These are phyloP conservation scores for Sylvicapra grimmia DNA, from an alignment of 2,113 vertebrate species.

Conservation along the genomic window DNA sequence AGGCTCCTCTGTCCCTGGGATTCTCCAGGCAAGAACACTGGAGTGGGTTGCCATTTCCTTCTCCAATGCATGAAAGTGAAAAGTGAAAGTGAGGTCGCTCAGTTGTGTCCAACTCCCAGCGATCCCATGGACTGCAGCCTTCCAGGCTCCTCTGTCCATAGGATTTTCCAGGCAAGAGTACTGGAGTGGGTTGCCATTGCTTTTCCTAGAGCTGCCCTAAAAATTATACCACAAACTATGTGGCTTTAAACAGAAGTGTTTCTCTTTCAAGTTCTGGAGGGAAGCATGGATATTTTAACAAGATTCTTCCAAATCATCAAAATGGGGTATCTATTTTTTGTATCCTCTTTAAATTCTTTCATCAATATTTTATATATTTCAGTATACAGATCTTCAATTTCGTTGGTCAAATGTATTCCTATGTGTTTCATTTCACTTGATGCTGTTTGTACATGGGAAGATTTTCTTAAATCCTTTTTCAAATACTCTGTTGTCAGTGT, in stretches of 20 bases:
- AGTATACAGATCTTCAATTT: not conserved
- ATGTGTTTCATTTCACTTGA: not conserved
- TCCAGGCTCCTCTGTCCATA: too few relatives aligned
- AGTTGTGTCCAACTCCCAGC: too few relatives aligned
- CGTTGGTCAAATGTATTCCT: not conserved
- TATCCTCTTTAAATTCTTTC: not conserved
- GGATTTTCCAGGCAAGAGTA: too few relatives aligned
- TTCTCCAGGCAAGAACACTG: too few relatives aligned
- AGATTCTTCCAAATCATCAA: not conserved
- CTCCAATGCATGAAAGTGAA: too few relatives aligned
- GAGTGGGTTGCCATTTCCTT: too few relatives aligned
- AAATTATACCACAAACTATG: not conserved
- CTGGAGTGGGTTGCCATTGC: too few relatives aligned
- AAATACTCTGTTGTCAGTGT: not conserved
- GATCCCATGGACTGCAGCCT: too few relatives aligned
- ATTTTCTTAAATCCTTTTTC: not conserved
- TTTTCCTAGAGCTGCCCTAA: not conserved
- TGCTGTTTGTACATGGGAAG: not conserved
- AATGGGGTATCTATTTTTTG: not conserved
- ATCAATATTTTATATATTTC: not conserved
- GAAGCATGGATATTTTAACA: not conserved
- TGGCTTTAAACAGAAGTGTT: not conserved
- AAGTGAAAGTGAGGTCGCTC: too few relatives aligned
- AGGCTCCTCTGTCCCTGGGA: too few relatives aligned
- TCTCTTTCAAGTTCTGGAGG: not conserved